A percentile compares a stretch with the other conserved stretches of the same genome.
Evolutionary conservation across 92 coral and sea anemone species (phyloP).

Genomic region (Zoanthus gigantus): DNA sequence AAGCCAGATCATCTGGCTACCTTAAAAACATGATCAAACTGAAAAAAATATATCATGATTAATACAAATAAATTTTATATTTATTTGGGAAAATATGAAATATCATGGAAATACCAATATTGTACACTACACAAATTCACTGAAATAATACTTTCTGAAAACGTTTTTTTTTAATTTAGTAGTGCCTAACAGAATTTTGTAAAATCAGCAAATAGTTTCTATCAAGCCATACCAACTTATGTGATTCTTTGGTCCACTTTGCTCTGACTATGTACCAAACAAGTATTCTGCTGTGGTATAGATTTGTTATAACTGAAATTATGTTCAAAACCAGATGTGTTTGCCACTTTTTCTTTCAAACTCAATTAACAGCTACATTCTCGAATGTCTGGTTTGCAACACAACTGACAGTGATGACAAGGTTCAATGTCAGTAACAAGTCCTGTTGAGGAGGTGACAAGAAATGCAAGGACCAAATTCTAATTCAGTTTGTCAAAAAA

Average conservation of each 20-base stretch:
- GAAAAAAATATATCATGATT: too few relatives aligned
- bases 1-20: too few relatives aligned
- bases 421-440: slow-evolving; percentile 57
- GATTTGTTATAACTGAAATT: neutral
- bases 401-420: slow-evolving; percentile 13
- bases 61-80: too few relatives aligned
- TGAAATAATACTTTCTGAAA: too few relatives aligned
- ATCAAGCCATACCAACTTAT: slow-evolving; percentile 14
- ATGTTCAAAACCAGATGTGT: slow-evolving; percentile 23
- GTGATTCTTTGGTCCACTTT: slow-evolving; percentile 9
- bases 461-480: slow-evolving; percentile 33
- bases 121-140: too few relatives aligned
- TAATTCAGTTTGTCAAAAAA: slow-evolving; percentile 37
- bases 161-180: too few relatives aligned
- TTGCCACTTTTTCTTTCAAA: slow-evolving; percentile 49
- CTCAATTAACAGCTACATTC: slow-evolving; percentile 36
- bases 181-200: neutral
- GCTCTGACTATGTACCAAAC: slow-evolving; percentile 21
- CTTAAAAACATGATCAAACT: too few relatives aligned
- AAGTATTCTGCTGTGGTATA: slow-evolving; percentile 26
- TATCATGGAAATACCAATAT: too few relatives aligned
- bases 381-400: slow-evolving; percentile 21
- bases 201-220: slow-evolving; percentile 28
- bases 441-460: slow-evolving; percentile 64
- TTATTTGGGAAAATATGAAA: too few relatives aligned